These are phyloP conservation scores for Tuberolachnus salignus DNA, from an alignment of 2,888 invertebrate species.

Conservation along the genomic window DNA sequence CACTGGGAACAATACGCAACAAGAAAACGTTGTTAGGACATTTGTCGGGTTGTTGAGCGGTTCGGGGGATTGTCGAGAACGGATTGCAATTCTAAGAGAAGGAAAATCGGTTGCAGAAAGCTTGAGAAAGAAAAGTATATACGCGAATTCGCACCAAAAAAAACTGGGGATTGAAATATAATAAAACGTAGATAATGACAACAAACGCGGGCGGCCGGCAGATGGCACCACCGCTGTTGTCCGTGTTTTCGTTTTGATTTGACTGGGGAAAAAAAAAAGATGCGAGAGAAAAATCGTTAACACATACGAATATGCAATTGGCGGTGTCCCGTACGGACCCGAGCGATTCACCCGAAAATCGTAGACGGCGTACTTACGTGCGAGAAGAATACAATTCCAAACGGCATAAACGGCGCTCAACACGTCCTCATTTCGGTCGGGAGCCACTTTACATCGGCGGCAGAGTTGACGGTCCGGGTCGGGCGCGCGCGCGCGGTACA, in stretches of 20 bases:
- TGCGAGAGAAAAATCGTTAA: conserved; percentile 51
- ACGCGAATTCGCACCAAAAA: conserved; percentile 2
- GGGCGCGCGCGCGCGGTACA: conserved; percentile 43
- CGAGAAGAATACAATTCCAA: neutral
- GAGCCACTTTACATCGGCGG: conserved; percentile 37
- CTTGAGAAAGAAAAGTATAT: neutral
- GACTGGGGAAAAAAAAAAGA: conserved; percentile 36
- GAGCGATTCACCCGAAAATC: neutral
- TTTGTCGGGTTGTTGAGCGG: neutral
- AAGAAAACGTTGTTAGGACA: neutral
- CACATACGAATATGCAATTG: conserved; percentile 20
- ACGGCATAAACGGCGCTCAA: conserved; percentile 34
- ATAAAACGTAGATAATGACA: conserved; percentile 56
- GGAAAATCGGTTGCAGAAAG: neutral
- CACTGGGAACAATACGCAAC: neutral
- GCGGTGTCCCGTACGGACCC: no score
- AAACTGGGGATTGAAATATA: conserved; percentile 37
- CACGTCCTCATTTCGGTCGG: conserved; percentile 50
- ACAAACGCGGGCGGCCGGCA: conserved; percentile 52
- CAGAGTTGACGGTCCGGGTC: conserved; percentile 1
- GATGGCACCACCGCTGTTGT: conserved; percentile 50
- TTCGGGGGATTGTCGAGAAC: neutral
- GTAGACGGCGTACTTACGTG: conserved; percentile 9
- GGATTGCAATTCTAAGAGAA: no score
- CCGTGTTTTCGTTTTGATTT: conserved; percentile 56